phyloP scores from a whole-genome alignment of 2,113 vertebrate genomes.

The Brachirus orientalis region DNA sequence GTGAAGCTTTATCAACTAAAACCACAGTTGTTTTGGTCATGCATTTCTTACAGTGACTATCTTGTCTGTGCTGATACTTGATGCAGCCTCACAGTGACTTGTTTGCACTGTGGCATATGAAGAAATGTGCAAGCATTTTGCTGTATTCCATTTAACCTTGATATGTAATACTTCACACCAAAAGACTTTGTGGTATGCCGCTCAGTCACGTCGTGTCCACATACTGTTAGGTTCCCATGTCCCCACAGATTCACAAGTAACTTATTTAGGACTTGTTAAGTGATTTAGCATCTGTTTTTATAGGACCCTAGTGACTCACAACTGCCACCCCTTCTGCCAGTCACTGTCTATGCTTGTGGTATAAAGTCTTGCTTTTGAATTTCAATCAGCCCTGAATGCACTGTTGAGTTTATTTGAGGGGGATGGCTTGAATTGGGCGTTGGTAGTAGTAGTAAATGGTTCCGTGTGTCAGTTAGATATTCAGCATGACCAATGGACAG shows the following conservation, averaged over 20 bases:
- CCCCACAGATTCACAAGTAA: slow-evolving; percentile 61
- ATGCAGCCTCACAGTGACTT: slow-evolving; percentile 5
- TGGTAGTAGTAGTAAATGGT: slow-evolving; percentile 45
- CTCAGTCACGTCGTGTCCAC: slow-evolving; percentile 29
- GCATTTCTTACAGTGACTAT: slow-evolving; percentile 6
- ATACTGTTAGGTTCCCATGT: slow-evolving; percentile 23
- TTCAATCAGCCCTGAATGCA: slow-evolving; percentile 72
- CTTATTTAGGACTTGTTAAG: slow-evolving; percentile 77
- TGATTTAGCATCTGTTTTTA: slow-evolving; percentile 78
- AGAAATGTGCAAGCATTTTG: slow-evolving; percentile 18
- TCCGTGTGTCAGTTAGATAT: slow-evolving; percentile 68
- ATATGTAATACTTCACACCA: neutral
- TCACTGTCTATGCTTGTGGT: slow-evolving; percentile 64
- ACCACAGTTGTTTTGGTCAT: slow-evolving; percentile 13
- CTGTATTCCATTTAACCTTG: slow-evolving; percentile 12
- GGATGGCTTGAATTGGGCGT: slow-evolving; percentile 52
- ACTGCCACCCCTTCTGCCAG: slow-evolving; percentile 27
- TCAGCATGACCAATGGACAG: slow-evolving; percentile 65
- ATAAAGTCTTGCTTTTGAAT: slow-evolving; percentile 68
- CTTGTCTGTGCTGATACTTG: neutral
- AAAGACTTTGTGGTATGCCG: neutral
- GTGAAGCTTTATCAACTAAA: slow-evolving; percentile 27
- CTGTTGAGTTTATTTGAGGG: slow-evolving; percentile 69
- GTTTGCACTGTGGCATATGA: slow-evolving; percentile 1
- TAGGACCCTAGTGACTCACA: slow-evolving; percentile 73